phyloP scores from a whole-genome alignment of 2,797 vertebrate genomes.

The Protonibea diacanthus region DNA sequence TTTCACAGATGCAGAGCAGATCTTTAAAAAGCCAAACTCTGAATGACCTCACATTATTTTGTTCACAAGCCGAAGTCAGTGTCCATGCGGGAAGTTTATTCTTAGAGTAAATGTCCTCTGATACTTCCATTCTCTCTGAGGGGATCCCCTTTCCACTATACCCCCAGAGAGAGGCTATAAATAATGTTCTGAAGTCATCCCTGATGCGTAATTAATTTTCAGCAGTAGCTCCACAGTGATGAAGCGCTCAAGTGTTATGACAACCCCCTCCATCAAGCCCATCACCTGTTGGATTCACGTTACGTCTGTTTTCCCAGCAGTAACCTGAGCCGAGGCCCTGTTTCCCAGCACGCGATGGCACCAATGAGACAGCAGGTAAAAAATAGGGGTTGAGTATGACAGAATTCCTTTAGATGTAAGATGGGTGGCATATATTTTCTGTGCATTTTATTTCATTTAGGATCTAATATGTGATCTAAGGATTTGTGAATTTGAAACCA shows the following conservation, averaged over 20 bases:
- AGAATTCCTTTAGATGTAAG: not conserved
- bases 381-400: slow-evolving; percentile 23
- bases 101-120: slow-evolving; percentile 40
- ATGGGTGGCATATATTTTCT: not conserved
- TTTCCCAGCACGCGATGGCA: slow-evolving; percentile 49
- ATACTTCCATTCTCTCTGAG: slow-evolving; percentile 47
- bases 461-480: not conserved
- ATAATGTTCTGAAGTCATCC: slow-evolving; percentile 77
- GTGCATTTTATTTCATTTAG: not conserved
- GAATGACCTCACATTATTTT: slow-evolving; percentile 56
- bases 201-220: slow-evolving; percentile 81
- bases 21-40: slow-evolving; percentile 44
- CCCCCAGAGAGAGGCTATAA: slow-evolving; percentile 67
- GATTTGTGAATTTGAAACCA: not conserved
- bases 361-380: slow-evolving; percentile 45
- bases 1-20: slow-evolving; percentile 46
- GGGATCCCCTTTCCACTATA: slow-evolving; percentile 66
- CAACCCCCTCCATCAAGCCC: slow-evolving; percentile 69
- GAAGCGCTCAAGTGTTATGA: slow-evolving; percentile 73
- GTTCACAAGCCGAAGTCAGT: slow-evolving; percentile 23
- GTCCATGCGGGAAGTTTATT: slow-evolving; percentile 36
- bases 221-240: slow-evolving; percentile 47
- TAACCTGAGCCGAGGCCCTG: slow-evolving; percentile 62
- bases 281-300: slow-evolving; percentile 80
- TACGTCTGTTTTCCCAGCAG: slow-evolving; percentile 73